Base-by-base conservation (phyloP, 2,113 vertebrate species). In the Desmodus rotundus region DNA sequence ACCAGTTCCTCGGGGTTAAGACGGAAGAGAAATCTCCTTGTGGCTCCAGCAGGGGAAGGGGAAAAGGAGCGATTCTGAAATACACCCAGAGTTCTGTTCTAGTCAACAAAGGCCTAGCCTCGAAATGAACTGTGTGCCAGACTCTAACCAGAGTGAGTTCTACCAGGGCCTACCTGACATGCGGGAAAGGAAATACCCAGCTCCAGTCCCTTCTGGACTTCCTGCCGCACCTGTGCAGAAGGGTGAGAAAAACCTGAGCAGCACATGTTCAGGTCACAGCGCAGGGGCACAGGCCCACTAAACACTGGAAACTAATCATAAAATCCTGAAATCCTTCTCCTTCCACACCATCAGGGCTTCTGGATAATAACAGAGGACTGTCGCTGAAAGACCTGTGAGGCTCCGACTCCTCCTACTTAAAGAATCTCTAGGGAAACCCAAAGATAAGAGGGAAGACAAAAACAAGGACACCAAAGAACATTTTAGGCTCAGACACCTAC, bases 41-140 rank as follows among this genome's bases (percentile, higher is more conserved):
- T 47, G 28, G 52, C 47, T 93, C 63, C 33, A 26, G n/a, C 4
- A 1, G 0, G 2, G 8, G 47, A 3, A 56, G 16, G 9, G 17
- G 33, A 31, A 92, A 82, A 77, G 91, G 26, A 33, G 56, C 67
- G 77, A 28, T 41, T n/a, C 1, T 70, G 36, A 63, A 67, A 67
- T 41, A 77, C 8, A 73, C 54, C 20, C 20, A 65, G 82, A 63
- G 63, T 61, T 78, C 41, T n/a, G 56, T 74, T 43, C 26, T 74
- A 31, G 2, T 80, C 74, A 28, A 54, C 65, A 52, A 68, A 80
- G 31, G 33, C 26, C 9, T 58, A 38, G 20, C 24, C 28, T 88
- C 38, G 5, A 68, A 65, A 31, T 36, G 87, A 73, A 52, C 72
- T 33, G 56, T 36, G 36, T 63, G 24, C 61, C 36, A 45, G 68